A percentile compares a stretch with the other conserved stretches of the same genome.
phyloP scores from a whole-genome alignment of 1,140 invertebrate genomes.

The Bombus pyrosoma region DNA sequence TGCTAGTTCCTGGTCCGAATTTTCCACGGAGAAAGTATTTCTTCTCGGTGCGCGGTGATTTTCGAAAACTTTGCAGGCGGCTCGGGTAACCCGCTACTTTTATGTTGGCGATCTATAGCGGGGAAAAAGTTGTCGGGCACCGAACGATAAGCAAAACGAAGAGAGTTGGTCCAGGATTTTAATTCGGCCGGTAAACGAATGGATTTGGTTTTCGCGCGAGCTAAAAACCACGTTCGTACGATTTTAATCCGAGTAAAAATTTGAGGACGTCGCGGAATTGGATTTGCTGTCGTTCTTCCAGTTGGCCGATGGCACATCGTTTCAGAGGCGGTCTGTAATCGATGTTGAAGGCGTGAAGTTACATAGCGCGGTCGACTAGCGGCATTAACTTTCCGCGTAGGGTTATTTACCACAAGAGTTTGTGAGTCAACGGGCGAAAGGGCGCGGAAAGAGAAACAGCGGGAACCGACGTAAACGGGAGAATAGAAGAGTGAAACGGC shows the following conservation, averaged over 20 bases:
- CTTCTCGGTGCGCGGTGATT: neutral
- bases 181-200: neutral
- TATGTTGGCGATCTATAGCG: neutral
- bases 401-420: conserved; percentile 60
- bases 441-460: conserved; percentile 1
- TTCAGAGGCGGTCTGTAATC: conserved; percentile 41
- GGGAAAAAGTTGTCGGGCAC: neutral
- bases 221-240: too few relatives aligned
- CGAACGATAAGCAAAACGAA: neutral
- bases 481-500: conserved; percentile 1
- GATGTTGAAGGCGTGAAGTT: conserved; percentile 16
- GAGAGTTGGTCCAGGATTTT: neutral
- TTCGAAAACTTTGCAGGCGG: neutral
- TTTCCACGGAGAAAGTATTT: neutral
- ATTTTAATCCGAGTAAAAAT: too few relatives aligned
- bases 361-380: neutral
- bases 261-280: too few relatives aligned
- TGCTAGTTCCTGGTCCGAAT: neutral
- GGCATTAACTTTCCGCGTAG: conserved; percentile 48
- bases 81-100: neutral
- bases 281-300: too few relatives aligned
- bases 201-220: neutral
- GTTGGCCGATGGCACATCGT: too few relatives aligned
- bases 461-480: neutral
- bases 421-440: conserved; percentile 31